Evolutionary conservation across 2,888 invertebrate genomes (phyloP).

Genomic region (Drepana falcataria): DNA sequence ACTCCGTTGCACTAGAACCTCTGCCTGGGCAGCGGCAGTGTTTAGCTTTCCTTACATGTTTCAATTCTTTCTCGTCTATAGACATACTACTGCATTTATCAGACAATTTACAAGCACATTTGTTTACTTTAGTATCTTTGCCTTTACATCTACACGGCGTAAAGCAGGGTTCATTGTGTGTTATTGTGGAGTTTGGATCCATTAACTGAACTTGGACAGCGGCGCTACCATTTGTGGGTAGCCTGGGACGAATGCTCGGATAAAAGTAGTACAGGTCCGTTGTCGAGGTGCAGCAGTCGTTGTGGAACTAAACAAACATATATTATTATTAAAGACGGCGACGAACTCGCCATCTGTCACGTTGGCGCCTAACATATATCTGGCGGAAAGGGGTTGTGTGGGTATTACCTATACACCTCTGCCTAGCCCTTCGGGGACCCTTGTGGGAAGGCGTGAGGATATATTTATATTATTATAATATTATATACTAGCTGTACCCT

Average conservation of each 20-base stretch:
- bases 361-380: no score
- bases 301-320: slow-evolving; percentile 53
- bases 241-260: slow-evolving; percentile 29
- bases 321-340: not conserved
- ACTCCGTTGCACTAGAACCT: no score
- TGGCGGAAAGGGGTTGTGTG: no score
- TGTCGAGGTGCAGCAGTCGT: slow-evolving; percentile 60
- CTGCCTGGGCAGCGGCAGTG: not conserved
- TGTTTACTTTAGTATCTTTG: not conserved
- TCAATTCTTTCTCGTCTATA: not conserved
- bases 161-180: slow-evolving; percentile 21
- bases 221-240: slow-evolving; percentile 20
- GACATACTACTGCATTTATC: not conserved
- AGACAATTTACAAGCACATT: not conserved
- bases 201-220: slow-evolving; percentile 37
- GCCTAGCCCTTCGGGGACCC: no score
- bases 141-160: slow-evolving; percentile 29
- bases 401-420: no score
- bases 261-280: slow-evolving; percentile 62
- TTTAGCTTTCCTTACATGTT: not conserved
- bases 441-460: no score
- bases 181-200: slow-evolving; percentile 12
- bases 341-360: no score
- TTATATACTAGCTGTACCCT: not conserved
- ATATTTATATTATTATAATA: no score